Evolutionary conservation across 1,140 invertebrate species (phyloP), one percentile per base, ranked within the genome.

Genomic region (Anadara kagoshimensis): DNA sequence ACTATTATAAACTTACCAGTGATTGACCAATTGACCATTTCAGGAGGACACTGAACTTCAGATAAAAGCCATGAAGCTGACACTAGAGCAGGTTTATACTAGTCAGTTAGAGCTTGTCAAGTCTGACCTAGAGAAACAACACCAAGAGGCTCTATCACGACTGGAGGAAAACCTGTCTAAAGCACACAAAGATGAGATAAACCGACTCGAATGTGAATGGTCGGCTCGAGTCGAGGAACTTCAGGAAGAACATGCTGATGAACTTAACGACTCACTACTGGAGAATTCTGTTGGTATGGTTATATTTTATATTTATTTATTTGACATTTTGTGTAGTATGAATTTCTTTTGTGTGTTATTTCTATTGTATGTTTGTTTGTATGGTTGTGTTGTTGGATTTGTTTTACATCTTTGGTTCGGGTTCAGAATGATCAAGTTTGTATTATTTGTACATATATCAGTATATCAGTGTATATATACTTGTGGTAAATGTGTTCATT

Each of bases 1-100:
- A n/a, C n/a, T 12, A 49, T 24, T 22, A 16, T 36, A 8, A 11
- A 11, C 22, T 18, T 53, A 12, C 12, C 0, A 36, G 29, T 36
- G 29, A 7, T 36, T 36, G 7, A 36, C 29, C 7, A n/a, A 18
- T 59, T n/a, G 4, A 20, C 29, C 57, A 71, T 41, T 65, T 20
- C 53, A 87, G 86, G 78, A 82, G 51, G 84, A 87, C 22, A 51
- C 82, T 3, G 78, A 82, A 29, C 72, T 81, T 16, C 81, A 86
- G 70, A 68, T 86, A 44, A 77, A 81, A 54, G 80, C 82, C 7
- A 78, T 86, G 77, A 69, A 74, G 26, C 36, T 82, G 65, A 81
- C 83, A 11, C 56, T 85, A 61, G 85, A 87, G 64, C 83, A 85
- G 72, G 73, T 86, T 8, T 81, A 87, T 71, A 69, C 59, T 16